Conservation (phyloP, 1,140 invertebrate genomes). For the Aphaenogaster ashmeadi region DNA sequence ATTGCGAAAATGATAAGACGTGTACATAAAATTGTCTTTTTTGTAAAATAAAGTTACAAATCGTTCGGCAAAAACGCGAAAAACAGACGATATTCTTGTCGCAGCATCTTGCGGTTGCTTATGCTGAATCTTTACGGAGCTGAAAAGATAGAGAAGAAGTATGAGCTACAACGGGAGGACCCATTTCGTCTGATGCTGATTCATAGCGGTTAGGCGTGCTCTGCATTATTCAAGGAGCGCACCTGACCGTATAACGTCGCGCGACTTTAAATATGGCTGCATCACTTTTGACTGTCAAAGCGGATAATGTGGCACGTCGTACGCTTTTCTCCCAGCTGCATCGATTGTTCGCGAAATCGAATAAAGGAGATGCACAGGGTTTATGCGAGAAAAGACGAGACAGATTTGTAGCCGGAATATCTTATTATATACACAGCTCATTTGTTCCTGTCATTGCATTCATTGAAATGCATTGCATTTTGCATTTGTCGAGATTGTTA, state of each 20-base stretch:
- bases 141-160: constrained; percentile 59
- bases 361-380: constrained; percentile 12
- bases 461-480: neutral
- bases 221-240: constrained; percentile 76
- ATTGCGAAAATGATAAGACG: neutral
- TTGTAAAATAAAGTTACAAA: neutral
- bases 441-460: neutral
- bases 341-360: constrained; percentile 41
- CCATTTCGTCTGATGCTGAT: constrained; percentile 77
- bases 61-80: neutral
- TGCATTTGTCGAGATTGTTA: neutral
- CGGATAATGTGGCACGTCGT: constrained; percentile 44
- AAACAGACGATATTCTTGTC: neutral
- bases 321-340: neutral
- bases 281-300: constrained; percentile 72
- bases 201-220: constrained; percentile 77
- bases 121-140: constrained; percentile 40
- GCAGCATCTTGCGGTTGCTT: constrained; percentile 21
- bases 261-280: constrained; percentile 67
- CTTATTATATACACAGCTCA: neutral
- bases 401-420: neutral
- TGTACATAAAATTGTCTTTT: neutral
- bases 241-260: constrained; percentile 45
- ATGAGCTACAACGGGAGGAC: constrained; percentile 46
- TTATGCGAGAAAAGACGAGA: neutral